Evolutionary conservation across 1,140 invertebrate genomes (phyloP).

Genomic region (Anoplophora glabripennis): DNA sequence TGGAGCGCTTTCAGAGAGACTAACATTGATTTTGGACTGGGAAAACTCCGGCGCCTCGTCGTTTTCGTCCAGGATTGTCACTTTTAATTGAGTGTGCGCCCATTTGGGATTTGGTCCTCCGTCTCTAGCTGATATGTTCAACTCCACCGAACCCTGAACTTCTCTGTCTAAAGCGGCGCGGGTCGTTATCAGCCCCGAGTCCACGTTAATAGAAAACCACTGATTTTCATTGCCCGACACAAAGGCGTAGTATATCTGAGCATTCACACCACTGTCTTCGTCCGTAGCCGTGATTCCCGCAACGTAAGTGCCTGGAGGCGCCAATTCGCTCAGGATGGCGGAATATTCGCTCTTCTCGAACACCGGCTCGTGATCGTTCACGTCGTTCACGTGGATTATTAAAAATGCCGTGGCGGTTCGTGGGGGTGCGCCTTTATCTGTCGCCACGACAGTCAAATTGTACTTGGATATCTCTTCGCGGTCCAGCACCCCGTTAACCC

Average conservation of each 20-base stretch:
- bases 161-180: constrained; percentile 79
- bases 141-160: constrained; percentile 74
- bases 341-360: constrained; percentile 93
- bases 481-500: constrained; percentile 89
- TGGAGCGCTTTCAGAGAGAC: constrained; percentile 75
- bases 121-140: constrained; percentile 81
- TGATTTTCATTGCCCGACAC: constrained; percentile 81
- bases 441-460: constrained; percentile 87
- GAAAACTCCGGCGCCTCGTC: constrained; percentile 87
- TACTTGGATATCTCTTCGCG: constrained; percentile 90
- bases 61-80: constrained; percentile 93
- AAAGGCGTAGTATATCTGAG: constrained; percentile 83
- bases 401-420: constrained; percentile 81
- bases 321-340: constrained; percentile 80
- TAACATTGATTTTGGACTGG: constrained; percentile 67
- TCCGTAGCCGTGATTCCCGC: constrained; percentile 86
- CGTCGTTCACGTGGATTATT: constrained; percentile 90
- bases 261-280: constrained; percentile 87
- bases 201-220: constrained; percentile 82
- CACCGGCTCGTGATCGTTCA: constrained; percentile 92
- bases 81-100: constrained; percentile 81
- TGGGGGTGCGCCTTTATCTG: constrained; percentile 81
- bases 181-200: constrained; percentile 84
- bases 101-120: constrained; percentile 88
- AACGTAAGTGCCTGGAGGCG: constrained; percentile 82